Conservation (phyloP, 1,140 invertebrate species). For the Heliconius nattereri region DNA sequence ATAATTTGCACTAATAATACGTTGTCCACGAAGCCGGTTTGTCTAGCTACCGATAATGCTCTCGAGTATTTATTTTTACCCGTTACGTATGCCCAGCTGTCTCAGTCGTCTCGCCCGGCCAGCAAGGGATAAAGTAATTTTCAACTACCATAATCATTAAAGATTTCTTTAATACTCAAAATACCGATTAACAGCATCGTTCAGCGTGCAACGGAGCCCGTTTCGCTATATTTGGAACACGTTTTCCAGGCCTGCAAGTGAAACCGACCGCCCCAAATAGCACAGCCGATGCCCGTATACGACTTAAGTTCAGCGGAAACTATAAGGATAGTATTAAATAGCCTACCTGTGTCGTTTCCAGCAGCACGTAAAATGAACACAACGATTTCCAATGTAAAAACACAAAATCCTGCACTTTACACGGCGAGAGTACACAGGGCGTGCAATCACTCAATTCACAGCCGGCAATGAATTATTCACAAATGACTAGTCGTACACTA, state of each 20-base stretch:
- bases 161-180: conserved; percentile 53
- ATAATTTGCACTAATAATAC: conserved; percentile 75
- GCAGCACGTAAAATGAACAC: conserved; percentile 51
- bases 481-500: conserved; percentile 73
- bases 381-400: conserved; percentile 59
- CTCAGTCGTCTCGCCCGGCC: conserved; percentile 71
- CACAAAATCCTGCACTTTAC: conserved; percentile 73
- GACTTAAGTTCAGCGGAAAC: conserved; percentile 37
- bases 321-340: conserved; percentile 37
- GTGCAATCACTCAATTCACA: conserved; percentile 77
- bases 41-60: conserved; percentile 74
- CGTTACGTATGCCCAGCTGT: conserved; percentile 78
- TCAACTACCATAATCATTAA: conserved; percentile 61
- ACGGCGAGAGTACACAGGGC: conserved; percentile 68
- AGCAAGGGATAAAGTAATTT: conserved; percentile 73
- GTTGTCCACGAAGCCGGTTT: conserved; percentile 72
- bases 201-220: conserved; percentile 41
- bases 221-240: conserved; percentile 72
- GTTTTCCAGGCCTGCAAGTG: conserved; percentile 56
- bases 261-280: conserved; percentile 64
- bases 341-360: conserved; percentile 65
- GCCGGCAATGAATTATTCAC: conserved; percentile 71
- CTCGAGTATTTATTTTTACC: conserved; percentile 78
- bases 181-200: conserved; percentile 50
- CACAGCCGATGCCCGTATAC: conserved; percentile 38